Evolutionary conservation across 2,113 vertebrate genomes (phyloP).

Genomic region (Paralichthys olivaceus): DNA sequence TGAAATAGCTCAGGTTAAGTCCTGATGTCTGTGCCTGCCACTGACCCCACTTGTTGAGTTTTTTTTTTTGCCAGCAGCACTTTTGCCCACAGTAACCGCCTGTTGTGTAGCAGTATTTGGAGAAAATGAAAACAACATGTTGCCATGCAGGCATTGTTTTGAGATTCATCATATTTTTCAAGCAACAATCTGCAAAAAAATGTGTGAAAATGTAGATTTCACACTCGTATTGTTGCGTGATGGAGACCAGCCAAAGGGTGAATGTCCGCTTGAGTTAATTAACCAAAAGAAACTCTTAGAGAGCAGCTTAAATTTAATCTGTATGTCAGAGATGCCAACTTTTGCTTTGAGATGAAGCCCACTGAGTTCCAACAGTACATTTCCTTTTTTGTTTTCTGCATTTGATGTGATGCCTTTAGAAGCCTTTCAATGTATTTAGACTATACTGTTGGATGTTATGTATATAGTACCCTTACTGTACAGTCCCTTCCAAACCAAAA

Average conservation of each 20-base stretch:
- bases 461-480: constrained; percentile 75
- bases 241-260: constrained; percentile 59
- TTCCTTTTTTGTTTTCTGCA: constrained; percentile 54
- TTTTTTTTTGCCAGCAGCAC: constrained; percentile 6
- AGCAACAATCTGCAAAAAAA: constrained; percentile 12
- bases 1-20: constrained; percentile 34
- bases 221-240: constrained; percentile 55
- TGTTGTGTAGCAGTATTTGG: constrained; percentile 43
- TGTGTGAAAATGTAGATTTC: not conserved
- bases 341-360: constrained; percentile 47
- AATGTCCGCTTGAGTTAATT: constrained; percentile 48
- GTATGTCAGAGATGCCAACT: constrained; percentile 30
- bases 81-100: constrained; percentile 6
- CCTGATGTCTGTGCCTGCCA: constrained; percentile 45
- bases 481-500: constrained; percentile 77
- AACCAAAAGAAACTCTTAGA: constrained; percentile 34
- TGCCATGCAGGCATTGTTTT: constrained; percentile 43
- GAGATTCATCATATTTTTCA: constrained; percentile 17
- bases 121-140: not conserved
- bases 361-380: constrained; percentile 39
- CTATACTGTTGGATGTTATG: constrained; percentile 71
- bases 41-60: constrained; percentile 18
- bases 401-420: constrained; percentile 67
- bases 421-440: constrained; percentile 75
- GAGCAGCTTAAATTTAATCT: constrained; percentile 30